phyloP scores from a whole-genome alignment of 2,113 vertebrate genomes.

The Meriones unguiculatus region DNA sequence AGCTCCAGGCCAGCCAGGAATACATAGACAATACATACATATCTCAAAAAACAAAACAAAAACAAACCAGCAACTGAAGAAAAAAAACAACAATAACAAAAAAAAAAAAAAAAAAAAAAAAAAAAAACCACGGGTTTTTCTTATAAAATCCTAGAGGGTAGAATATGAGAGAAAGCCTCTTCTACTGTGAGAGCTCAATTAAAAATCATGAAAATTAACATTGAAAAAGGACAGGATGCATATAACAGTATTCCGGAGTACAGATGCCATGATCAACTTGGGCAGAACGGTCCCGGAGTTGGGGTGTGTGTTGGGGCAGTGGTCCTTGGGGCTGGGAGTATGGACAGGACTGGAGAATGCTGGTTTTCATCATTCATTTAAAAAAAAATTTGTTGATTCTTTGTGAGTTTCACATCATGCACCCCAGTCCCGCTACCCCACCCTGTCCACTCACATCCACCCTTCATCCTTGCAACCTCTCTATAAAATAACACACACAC shows the following conservation, averaged over 20 bases:
- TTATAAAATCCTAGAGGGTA: not conserved
- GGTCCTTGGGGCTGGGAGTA: not conserved
- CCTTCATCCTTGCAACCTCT: not conserved
- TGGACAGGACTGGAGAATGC: not conserved
- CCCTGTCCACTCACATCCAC: not conserved
- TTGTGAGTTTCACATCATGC: not conserved
- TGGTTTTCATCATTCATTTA: not conserved
- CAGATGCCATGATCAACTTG: not conserved
- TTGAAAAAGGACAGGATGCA: not conserved
- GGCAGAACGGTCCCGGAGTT: not conserved
- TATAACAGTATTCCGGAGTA: not conserved
- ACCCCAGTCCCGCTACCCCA: not conserved
- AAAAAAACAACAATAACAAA: too few species aligned
- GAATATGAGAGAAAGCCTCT: constrained; percentile 12
- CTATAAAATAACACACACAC: not conserved
- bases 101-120: not conserved
- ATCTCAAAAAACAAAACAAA: not conserved
- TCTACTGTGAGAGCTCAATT: not conserved
- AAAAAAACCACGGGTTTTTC: not conserved
- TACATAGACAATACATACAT: not conserved
- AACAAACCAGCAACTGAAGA: not conserved
- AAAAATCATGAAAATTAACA: not conserved
- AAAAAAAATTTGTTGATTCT: not conserved
- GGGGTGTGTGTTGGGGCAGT: not conserved
- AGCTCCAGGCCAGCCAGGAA: not conserved